These are phyloP conservation scores for Muraenolepis orangiensis DNA, from an alignment of 2,797 vertebrate species.

Conservation along the genomic window DNA sequence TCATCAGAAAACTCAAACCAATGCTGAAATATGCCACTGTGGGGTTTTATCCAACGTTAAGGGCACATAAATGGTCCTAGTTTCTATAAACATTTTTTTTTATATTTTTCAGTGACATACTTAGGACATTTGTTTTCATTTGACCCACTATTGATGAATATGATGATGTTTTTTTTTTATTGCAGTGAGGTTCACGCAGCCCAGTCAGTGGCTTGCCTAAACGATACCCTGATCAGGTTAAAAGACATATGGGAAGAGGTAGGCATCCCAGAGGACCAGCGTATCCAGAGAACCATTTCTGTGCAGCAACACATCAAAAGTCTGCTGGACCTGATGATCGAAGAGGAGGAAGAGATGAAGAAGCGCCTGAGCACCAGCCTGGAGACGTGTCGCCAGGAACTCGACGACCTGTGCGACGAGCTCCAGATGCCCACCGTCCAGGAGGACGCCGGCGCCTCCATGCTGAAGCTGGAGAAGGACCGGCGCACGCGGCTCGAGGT, in stretches of 20 bases:
- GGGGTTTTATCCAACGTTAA: not conserved
- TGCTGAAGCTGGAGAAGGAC: conserved; percentile 88
- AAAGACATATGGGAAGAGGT: conserved; percentile 94
- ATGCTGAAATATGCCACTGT: not conserved
- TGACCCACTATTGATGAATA: not conserved
- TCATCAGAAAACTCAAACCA: not conserved
- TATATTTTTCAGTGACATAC: not conserved
- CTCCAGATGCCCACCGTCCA: conserved; percentile 76
- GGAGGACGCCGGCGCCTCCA: conserved; percentile 79
- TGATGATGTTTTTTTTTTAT: conserved; percentile 1
- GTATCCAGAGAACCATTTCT: conserved; percentile 82
- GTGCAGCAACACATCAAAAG: conserved; percentile 87
- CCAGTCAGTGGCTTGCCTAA: conserved; percentile 84
- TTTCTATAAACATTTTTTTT: not conserved
- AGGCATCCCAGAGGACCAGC: conserved; percentile 90
- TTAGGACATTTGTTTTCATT: not conserved
- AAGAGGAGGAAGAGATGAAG: conserved; percentile 83
- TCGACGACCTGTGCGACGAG: conserved; percentile 74
- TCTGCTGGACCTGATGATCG: conserved; percentile 89
- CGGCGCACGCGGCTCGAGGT: conserved; percentile 78
- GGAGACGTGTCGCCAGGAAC: conserved; percentile 71
- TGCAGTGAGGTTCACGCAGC: conserved; percentile 84
- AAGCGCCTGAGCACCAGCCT: conserved; percentile 81
- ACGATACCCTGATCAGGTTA: conserved; percentile 77
- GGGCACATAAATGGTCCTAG: not conserved